Evolutionary conservation across 1,140 invertebrate genomes (phyloP).

Genomic region (Zaprionus tsacasi): DNA sequence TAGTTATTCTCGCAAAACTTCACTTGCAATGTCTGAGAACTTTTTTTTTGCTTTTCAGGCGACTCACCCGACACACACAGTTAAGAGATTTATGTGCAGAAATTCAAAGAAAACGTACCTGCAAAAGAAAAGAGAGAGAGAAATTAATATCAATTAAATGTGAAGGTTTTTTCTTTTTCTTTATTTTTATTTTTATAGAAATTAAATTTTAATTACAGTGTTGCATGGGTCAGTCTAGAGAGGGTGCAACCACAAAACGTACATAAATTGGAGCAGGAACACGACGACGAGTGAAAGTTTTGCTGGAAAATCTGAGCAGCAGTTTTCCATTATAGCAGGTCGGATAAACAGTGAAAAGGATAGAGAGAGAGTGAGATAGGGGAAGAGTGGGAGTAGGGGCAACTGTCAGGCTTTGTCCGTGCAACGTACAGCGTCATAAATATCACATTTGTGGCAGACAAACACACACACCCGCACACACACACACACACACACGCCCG

Average conservation of each 20-base stretch:
- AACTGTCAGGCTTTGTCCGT: constrained; percentile 59
- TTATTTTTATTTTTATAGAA: constrained; percentile 44
- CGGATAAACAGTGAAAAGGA: constrained; percentile 2
- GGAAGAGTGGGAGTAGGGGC: constrained; percentile 2
- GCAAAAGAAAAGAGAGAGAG: constrained; percentile 33
- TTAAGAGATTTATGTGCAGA: constrained; percentile 20
- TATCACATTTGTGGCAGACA: constrained; percentile 82
- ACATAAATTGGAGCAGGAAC: constrained; percentile 49
- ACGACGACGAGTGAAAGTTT: constrained; percentile 35
- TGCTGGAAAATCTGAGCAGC: constrained; percentile 19
- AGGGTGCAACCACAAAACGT: not conserved
- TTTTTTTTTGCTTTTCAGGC: constrained; percentile 22
- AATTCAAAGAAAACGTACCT: constrained; percentile 54
- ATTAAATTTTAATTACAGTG: constrained; percentile 74
- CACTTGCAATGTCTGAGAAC: constrained; percentile 23
- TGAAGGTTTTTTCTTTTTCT: not conserved
- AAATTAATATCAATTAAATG: constrained; percentile 76
- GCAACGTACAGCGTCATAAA: constrained; percentile 64
- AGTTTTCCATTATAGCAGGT: constrained; percentile 38
- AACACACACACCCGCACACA: constrained; percentile 26
- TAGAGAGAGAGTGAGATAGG: constrained; percentile 2
- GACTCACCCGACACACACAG: constrained; percentile 27
- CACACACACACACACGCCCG: not conserved
- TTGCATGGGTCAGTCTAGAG: constrained; percentile 48
- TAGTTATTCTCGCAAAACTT: not conserved